These are phyloP conservation scores for Conus ventricosus DNA, from an alignment of 1,140 invertebrate genomes.

Conservation along the genomic window DNA sequence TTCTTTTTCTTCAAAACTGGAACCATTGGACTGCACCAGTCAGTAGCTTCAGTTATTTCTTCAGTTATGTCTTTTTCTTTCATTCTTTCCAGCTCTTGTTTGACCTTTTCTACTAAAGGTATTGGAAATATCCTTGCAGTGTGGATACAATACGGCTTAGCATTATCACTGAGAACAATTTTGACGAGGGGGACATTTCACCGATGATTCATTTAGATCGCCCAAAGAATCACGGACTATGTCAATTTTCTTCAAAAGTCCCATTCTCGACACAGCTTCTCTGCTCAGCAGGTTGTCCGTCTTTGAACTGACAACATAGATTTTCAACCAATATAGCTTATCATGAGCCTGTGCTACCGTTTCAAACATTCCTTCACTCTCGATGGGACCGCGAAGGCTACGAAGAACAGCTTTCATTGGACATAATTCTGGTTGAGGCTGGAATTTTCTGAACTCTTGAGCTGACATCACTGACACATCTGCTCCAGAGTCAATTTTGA, in stretches of 20 bases:
- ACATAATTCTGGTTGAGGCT: too few species aligned
- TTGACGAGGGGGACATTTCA: too few species aligned
- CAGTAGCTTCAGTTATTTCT: too few species aligned
- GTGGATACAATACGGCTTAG: too few species aligned
- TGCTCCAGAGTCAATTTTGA: constrained; percentile 13
- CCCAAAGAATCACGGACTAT: background rate
- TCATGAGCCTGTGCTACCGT: background rate
- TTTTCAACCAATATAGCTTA: background rate
- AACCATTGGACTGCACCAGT: too few species aligned
- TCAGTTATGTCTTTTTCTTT: too few species aligned
- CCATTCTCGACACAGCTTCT: background rate
- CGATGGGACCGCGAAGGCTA: background rate
- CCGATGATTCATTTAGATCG: background rate
- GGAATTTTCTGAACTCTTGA: background rate
- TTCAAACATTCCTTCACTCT: background rate
- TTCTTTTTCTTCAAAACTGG: background rate
- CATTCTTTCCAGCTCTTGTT: too few species aligned
- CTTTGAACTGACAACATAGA: background rate
- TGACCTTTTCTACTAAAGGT: too few species aligned
- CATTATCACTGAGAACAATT: too few species aligned
- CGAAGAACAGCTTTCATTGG: background rate
- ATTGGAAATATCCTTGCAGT: too few species aligned
- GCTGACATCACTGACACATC: background rate
- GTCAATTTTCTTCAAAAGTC: background rate
- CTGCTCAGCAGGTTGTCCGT: background rate